These are phyloP conservation scores for Scolopax mira DNA, from an alignment of 2,113 vertebrate species.

Conservation along the genomic window DNA sequence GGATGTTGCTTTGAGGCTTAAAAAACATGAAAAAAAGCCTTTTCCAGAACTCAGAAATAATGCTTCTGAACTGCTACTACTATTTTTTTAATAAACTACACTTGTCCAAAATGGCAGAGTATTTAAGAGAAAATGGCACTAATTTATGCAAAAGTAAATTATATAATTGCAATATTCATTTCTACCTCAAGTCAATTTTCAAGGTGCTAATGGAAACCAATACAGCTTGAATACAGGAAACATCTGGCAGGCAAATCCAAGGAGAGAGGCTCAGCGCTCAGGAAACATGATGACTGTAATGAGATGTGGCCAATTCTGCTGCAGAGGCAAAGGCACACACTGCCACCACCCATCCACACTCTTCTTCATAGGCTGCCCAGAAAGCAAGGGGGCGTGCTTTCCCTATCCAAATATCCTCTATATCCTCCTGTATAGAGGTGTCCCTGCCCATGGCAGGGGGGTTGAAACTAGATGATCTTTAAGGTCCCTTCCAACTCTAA, in stretches of 20 bases:
- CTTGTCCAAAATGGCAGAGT: background rate
- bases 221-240: conserved; percentile 22
- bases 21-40: background rate
- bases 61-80: background rate
- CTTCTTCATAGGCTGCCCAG: background rate
- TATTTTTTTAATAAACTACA: background rate
- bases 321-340: background rate
- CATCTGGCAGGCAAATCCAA: conserved; percentile 27
- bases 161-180: conserved; percentile 47
- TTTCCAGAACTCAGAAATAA: background rate
- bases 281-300: background rate
- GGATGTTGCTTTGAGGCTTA: background rate
- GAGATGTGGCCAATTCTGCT: background rate
- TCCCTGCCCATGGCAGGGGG: too few relatives aligned
- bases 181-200: conserved; percentile 53
- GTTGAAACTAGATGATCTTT: too few relatives aligned
- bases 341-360: background rate
- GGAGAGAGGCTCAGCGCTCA: background rate
- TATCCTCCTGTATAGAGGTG: too few relatives aligned
- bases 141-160: conserved; percentile 32
- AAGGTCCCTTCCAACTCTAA: too few relatives aligned
- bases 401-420: background rate
- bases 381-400: background rate
- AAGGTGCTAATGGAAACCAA: conserved; percentile 33
- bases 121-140: conserved; percentile 41